These are phyloP conservation scores for Melinaea menophilus DNA, from an alignment of 2,888 invertebrate species.

Conservation along the genomic window DNA sequence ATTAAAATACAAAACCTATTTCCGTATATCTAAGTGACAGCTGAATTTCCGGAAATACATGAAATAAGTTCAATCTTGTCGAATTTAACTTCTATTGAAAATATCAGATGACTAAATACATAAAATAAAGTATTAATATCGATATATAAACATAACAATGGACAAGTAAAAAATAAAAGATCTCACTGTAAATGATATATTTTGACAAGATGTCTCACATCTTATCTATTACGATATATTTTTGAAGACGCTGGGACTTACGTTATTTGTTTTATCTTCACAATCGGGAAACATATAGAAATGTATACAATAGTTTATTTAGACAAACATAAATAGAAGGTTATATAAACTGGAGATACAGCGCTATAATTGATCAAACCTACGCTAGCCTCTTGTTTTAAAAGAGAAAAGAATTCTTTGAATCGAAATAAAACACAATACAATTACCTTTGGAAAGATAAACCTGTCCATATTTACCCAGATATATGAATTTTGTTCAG, in stretches of 20 bases:
- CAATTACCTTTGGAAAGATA: too few species aligned
- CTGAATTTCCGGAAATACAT: conserved; percentile 12
- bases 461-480: too few species aligned
- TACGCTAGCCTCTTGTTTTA: conserved; percentile 23
- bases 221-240: too few species aligned
- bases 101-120: background rate
- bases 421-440: background rate
- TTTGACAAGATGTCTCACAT: too few species aligned
- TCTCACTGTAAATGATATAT: too few species aligned
- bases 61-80: background rate
- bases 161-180: too few species aligned
- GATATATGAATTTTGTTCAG: too few species aligned
- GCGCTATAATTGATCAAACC: conserved; percentile 14
- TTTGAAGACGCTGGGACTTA: too few species aligned
- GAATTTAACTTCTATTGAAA: background rate
- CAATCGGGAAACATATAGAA: background rate
- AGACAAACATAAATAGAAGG: conserved; percentile 1
- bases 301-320: background rate
- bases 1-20: conserved; percentile 3
- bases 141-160: too few species aligned
- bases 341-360: conserved; percentile 21
- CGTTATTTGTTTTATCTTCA: too few species aligned
- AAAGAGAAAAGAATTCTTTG: conserved; percentile 34
- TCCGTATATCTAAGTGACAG: conserved; percentile 12
- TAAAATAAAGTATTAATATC: too few species aligned